Evolutionary conservation across 2,797 vertebrate genomes (phyloP).

Genomic region (Bryconaethiops microstoma): DNA sequence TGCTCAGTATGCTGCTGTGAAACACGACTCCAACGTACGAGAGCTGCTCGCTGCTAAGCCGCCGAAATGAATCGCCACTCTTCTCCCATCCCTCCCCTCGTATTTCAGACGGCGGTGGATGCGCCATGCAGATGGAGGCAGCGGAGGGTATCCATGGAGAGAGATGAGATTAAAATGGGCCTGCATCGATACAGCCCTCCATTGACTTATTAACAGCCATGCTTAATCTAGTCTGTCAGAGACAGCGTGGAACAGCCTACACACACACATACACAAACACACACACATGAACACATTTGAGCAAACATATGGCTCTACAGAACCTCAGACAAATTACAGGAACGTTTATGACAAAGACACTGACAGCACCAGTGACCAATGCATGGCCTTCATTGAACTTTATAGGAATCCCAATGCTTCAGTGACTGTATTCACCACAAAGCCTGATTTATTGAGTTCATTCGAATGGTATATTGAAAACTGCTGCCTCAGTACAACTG

Average conservation of each 20-base stretch:
- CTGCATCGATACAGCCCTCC: slow-evolving; percentile 45
- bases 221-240: slow-evolving; percentile 50
- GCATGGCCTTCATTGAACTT: slow-evolving; percentile 6
- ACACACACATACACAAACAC: slow-evolving; percentile 10
- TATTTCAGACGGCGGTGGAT: slow-evolving; percentile 43
- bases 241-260: slow-evolving; percentile 13
- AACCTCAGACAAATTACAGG: slow-evolving; percentile 38
- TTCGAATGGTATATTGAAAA: slow-evolving; percentile 21
- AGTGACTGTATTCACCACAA: background rate
- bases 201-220: slow-evolving; percentile 52
- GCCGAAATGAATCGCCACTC: slow-evolving; percentile 38
- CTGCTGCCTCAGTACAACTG: slow-evolving; percentile 19
- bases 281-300: slow-evolving; percentile 24
- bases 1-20: slow-evolving; percentile 31
- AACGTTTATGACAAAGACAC: slow-evolving; percentile 23
- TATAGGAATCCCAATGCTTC: background rate
- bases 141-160: slow-evolving; percentile 44
- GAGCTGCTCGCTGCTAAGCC: slow-evolving; percentile 33
- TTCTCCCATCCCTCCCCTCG: slow-evolving; percentile 38
- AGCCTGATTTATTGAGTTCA: slow-evolving; percentile 22
- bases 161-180: slow-evolving; percentile 52
- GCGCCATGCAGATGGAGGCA: slow-evolving; percentile 41
- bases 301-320: slow-evolving; percentile 38
- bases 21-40: slow-evolving; percentile 35
- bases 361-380: background rate